phyloP scores from a whole-genome alignment of 2,797 vertebrate species.

The Rhodeus uyekii region DNA sequence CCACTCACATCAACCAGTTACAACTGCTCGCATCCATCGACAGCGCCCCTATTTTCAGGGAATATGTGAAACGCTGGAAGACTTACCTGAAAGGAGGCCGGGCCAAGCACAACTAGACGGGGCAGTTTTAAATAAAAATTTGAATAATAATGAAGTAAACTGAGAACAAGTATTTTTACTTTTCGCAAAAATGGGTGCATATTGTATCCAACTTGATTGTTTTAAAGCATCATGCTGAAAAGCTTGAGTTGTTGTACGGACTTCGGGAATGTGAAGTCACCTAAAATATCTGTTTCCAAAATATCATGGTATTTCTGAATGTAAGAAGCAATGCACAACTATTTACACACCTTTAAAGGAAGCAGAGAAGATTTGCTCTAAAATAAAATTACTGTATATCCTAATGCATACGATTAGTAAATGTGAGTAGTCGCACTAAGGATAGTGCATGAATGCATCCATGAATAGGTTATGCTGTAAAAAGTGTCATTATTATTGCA shows the following conservation, averaged over 20 bases:
- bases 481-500: not conserved
- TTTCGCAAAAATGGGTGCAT: constrained; percentile 10
- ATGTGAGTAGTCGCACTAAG: not conserved
- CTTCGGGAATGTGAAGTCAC: constrained; percentile 1
- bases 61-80: constrained; percentile 85
- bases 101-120: constrained; percentile 85
- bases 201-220: constrained; percentile 1
- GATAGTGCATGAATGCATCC: not conserved
- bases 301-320: not conserved
- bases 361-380: constrained; percentile 31
- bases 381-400: constrained; percentile 3
- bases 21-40: constrained; percentile 83
- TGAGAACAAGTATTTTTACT: not conserved
- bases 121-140: not conserved
- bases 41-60: constrained; percentile 79
- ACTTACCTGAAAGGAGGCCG: constrained; percentile 83
- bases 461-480: not conserved
- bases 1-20: constrained; percentile 89
- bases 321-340: constrained; percentile 20
- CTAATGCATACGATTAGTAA: not conserved
- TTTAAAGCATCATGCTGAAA: not conserved
- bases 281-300: constrained; percentile 18
- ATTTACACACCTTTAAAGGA: constrained; percentile 30
- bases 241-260: constrained; percentile 18
- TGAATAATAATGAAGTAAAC: not conserved